phyloP scores from a whole-genome alignment of 2,797 vertebrate genomes.

The Notamacropus eugenii region DNA sequence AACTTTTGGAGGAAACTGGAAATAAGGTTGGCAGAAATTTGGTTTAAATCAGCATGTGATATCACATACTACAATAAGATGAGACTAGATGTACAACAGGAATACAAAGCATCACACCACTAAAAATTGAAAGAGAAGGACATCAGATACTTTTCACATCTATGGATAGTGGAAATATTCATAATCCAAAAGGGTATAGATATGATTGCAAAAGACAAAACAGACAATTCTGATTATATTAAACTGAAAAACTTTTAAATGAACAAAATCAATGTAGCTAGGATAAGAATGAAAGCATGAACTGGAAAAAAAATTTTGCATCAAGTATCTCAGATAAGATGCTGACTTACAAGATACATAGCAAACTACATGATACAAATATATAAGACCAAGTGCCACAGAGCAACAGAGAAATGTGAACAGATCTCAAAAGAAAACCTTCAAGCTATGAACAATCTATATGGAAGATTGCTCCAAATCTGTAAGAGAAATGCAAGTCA shows the following conservation, averaged over 20 bases:
- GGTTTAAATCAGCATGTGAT: no score
- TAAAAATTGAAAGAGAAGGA: no score
- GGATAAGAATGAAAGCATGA: background rate
- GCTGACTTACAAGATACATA: background rate
- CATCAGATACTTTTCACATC: no score
- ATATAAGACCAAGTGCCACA: background rate
- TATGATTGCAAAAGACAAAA: no score
- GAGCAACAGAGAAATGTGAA: background rate
- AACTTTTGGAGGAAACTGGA: no score
- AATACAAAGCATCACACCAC: no score
- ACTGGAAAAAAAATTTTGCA: background rate
- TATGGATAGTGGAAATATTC: no score
- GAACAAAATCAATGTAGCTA: background rate
- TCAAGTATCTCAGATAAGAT: background rate
- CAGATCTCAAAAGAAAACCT: background rate
- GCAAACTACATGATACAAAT: background rate
- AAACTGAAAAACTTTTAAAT: background rate
- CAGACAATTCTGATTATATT: background rate
- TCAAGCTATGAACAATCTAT: background rate
- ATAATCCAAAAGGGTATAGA: no score
- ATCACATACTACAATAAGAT: no score
- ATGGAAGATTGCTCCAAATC: background rate
- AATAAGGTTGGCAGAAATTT: no score
- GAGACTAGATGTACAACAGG: no score
- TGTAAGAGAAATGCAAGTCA: background rate